Percentiles rank a stretch among this genome's conserved stretches.
phyloP scores from a whole-genome alignment of 2,113 vertebrate species.

The Grammomys surdaster region DNA sequence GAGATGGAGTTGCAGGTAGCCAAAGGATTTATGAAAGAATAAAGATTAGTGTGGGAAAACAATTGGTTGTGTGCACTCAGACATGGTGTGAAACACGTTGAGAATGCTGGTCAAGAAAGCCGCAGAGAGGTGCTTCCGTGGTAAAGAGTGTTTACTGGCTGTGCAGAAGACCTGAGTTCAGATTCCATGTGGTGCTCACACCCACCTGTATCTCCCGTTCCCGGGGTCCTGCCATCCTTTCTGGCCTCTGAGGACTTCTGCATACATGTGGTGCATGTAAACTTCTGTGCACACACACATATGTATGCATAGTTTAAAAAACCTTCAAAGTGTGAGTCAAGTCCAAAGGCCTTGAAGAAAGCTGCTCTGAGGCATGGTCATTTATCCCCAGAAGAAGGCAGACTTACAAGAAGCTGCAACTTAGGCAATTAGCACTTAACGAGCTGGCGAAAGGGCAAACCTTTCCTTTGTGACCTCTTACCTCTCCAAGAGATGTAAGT shows the following conservation, averaged over 20 bases:
- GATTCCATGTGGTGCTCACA: background rate
- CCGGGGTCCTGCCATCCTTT: background rate
- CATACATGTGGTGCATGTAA: background rate
- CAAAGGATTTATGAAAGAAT: background rate
- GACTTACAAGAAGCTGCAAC: background rate
- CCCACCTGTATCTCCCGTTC: background rate
- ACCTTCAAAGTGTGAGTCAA: background rate
- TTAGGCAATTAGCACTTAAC: background rate
- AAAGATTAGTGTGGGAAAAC: background rate
- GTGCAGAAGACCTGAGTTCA: background rate
- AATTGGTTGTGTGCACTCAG: background rate
- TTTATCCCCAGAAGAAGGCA: background rate
- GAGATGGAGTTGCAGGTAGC: background rate
- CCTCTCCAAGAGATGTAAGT: background rate
- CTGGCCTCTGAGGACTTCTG: background rate
- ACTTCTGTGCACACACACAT: background rate
- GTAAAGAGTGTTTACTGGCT: too few relatives aligned
- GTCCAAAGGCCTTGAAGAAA: conserved; percentile 13
- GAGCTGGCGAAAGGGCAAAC: background rate
- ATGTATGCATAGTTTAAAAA: background rate
- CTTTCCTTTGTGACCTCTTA: background rate
- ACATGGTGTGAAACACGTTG: background rate
- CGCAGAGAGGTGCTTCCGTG: background rate
- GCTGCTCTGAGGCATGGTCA: background rate
- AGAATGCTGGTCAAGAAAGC: background rate